Evolutionary conservation across 2,113 vertebrate species (phyloP).

Genomic region (Odocoileus virginianus): DNA sequence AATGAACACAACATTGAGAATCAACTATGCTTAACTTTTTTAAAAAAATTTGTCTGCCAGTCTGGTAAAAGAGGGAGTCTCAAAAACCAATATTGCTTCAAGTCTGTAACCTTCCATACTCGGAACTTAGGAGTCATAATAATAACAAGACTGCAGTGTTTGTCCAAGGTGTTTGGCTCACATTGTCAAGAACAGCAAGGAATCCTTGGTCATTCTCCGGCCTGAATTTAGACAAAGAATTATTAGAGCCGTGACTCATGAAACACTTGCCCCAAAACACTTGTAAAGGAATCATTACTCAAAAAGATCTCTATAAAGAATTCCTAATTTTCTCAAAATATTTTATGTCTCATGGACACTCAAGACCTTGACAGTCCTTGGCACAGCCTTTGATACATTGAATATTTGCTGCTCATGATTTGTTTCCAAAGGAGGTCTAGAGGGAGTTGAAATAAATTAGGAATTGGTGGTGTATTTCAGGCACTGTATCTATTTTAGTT

Average conservation of each 20-base stretch:
- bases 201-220: conserved; percentile 24
- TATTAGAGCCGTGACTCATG: background rate
- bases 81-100: background rate
- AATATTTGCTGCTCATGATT: background rate
- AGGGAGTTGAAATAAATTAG: background rate
- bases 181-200: background rate
- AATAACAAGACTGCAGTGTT: background rate
- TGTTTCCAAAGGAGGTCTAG: background rate
- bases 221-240: conserved; percentile 30
- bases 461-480: background rate
- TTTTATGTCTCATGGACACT: background rate
- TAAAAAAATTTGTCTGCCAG: background rate
- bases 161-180: conserved; percentile 33
- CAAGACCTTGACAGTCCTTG: background rate
- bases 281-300: background rate
- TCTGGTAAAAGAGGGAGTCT: background rate
- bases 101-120: background rate
- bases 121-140: background rate
- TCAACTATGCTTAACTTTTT: background rate
- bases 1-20: background rate
- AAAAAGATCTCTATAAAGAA: background rate
- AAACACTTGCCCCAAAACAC: conserved; percentile 24
- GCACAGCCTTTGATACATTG: background rate
- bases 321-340: conserved; percentile 27
- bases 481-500: background rate